These are phyloP conservation scores for Oscheius sp. DNA, from an alignment of 2,888 invertebrate genomes.

Conservation along the genomic window DNA sequence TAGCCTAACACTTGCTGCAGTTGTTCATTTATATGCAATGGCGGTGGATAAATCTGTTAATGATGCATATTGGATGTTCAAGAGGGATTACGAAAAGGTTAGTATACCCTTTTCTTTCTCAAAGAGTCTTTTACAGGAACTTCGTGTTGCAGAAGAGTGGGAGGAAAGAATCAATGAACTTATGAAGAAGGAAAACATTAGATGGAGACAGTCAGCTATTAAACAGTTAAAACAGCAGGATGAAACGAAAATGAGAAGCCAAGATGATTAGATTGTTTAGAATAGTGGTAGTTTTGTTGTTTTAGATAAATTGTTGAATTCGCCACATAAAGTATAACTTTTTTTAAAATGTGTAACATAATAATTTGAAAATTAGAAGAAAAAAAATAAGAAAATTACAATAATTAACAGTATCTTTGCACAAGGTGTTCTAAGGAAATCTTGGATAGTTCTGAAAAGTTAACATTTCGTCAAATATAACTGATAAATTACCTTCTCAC, in stretches of 20 bases:
- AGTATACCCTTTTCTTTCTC: neutral
- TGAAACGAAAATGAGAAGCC: conserved; percentile 41
- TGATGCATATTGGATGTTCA: conserved; percentile 55
- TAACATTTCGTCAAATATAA: no score
- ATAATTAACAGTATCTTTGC: no score
- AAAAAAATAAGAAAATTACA: no score
- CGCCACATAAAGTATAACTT: no score
- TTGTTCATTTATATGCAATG: conserved; percentile 56
- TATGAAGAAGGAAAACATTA: conserved; percentile 51
- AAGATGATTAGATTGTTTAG: conserved; percentile 42
- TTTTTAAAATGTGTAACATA: no score
- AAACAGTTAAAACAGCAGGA: conserved; percentile 52
- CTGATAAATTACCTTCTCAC: no score
- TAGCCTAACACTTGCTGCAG: conserved; percentile 56
- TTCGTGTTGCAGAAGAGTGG: conserved; percentile 39
- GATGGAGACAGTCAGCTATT: conserved; percentile 56
- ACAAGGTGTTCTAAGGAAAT: no score
- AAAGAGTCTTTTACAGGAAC: conserved; percentile 21
- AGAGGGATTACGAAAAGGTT: conserved; percentile 54
- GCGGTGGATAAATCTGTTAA: conserved; percentile 56
- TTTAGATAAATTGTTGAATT: no score
- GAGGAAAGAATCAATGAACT: conserved; percentile 46
- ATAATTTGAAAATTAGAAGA: no score
- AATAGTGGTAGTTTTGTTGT: neutral
- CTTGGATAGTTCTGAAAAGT: no score